Percentiles rank a stretch among this genome's conserved stretches.
These are phyloP conservation scores for Trachythela sp. DNA, from an alignment of 64 coral and sea anemone species.

Conservation along the genomic window DNA sequence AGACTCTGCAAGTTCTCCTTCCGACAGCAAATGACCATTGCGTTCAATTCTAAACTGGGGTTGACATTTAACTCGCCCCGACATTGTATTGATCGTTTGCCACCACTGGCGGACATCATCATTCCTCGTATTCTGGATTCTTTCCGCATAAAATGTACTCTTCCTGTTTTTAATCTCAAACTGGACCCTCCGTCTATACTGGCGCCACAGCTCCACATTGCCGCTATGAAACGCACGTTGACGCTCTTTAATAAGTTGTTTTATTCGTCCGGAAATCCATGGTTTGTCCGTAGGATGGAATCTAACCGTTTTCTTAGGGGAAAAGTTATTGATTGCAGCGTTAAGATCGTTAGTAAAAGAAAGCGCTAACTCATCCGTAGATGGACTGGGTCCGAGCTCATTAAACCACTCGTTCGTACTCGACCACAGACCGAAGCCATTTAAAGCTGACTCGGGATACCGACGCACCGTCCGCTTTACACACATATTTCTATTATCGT, in stretches of 20 bases:
- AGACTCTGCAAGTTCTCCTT: conserved; percentile 24
- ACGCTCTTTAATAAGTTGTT: conserved; percentile 17
- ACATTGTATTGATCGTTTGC: conserved; percentile 39
- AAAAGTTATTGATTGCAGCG: conserved; percentile 12
- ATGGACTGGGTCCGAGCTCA: neutral
- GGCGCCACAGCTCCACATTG: conserved; percentile 12
- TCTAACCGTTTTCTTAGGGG: conserved; percentile 21
- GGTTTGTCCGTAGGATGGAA: conserved; percentile 52
- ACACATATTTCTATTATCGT: neutral
- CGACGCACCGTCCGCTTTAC: neutral
- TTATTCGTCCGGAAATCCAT: conserved; percentile 36
- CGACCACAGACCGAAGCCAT: conserved; percentile 11
- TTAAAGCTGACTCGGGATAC: conserved; percentile 12
- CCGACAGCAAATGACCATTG: neutral
- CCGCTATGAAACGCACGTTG: conserved; percentile 30
- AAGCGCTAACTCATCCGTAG: neutral
- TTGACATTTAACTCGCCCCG: neutral
- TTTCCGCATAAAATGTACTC: conserved; percentile 25
- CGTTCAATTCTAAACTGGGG: neutral
- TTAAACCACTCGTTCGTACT: conserved; percentile 20
- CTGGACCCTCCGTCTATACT: conserved; percentile 15
- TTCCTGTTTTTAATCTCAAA: conserved; percentile 29
- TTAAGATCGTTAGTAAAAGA: conserved; percentile 24
- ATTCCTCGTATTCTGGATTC: conserved; percentile 11
- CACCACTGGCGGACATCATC: conserved; percentile 43